Evolutionary conservation across 1,140 invertebrate genomes (phyloP).

Genomic region (Pachypsylla venusta): DNA sequence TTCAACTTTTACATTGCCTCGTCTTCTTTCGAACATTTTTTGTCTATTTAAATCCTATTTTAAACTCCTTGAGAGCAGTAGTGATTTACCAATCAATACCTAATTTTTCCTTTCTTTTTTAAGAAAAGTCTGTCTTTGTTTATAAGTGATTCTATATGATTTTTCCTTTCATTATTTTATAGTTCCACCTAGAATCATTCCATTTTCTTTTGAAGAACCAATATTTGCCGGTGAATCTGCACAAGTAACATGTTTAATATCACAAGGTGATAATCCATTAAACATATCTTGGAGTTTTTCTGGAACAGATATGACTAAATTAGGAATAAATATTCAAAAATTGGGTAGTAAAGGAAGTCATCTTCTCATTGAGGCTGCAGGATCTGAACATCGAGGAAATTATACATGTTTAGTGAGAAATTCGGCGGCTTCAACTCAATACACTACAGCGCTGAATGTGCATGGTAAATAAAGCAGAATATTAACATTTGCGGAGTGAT

Average conservation of each 20-base stretch:
- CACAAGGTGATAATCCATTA: constrained; percentile 31
- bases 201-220: constrained; percentile 35
- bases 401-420: constrained; percentile 35
- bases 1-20: too few relatives aligned
- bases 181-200: constrained; percentile 35
- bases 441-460: constrained; percentile 33
- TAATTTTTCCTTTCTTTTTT: too few relatives aligned
- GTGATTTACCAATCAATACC: too few relatives aligned
- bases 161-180: constrained; percentile 23
- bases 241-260: constrained; percentile 27
- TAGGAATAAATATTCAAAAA: constrained; percentile 32
- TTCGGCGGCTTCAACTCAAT: constrained; percentile 26
- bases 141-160: too few relatives aligned
- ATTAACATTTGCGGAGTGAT: too few relatives aligned
- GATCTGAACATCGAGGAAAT: constrained; percentile 32
- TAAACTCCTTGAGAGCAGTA: too few relatives aligned
- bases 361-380: constrained; percentile 43
- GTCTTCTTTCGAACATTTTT: too few relatives aligned
- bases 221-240: constrained; percentile 35
- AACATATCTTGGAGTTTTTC: constrained; percentile 28
- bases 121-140: too few relatives aligned
- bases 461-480: constrained; percentile 27
- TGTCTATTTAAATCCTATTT: too few relatives aligned
- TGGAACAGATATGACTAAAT: constrained; percentile 16
- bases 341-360: constrained; percentile 49